Base-by-base conservation (phyloP, 2,797 vertebrate species). In the Salmo trutta region DNA sequence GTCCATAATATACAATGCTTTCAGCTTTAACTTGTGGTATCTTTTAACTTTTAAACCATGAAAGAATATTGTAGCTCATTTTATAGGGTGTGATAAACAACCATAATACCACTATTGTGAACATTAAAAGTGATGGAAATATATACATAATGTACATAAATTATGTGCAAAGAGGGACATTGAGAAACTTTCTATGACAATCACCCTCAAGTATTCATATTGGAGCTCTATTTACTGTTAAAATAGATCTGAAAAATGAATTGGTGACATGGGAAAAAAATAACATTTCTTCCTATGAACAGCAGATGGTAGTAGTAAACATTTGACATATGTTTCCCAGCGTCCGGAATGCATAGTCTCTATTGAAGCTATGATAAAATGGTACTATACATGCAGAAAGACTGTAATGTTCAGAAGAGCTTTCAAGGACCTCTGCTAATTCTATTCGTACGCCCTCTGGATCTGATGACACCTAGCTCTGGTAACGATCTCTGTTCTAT, bases 221-320 rank as follows among this genome's bases (percentile, higher is more conserved):
- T 33, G 19, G n/a, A 71, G 4, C 33, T 24, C 14, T 17, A 2
- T 10, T 29, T 15, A 16, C 29, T 54, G 51, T 54, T 54, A 0
- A 19, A 17, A 74, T 31, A 27, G 33, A 74, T 16, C 7, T 41
- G 15, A 5, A 5, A 5, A 17, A 47, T 24, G 6, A 24, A 2
- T 59, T 16, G 59, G 31, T 47, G 17, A 27, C 33, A 47, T 59
- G 5, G 33, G n/a, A 51, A 2, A 41, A 41, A 81, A 75, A 78
- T 31, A 77, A 80, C 0, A 81, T 82, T 87, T 82, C 84, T 86
- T 59, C 80, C 17, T 77, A 81, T 91, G 93, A 94, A 94, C 94
- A 94, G 94, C 86, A 95, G 94, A 94, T 95, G 94, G 94, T 92
- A 85, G 93, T 93, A 94, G 93, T 91, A 91, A 93, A 88, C 86